Base-by-base conservation (phyloP, 2,113 vertebrate species). In the Cnemophilus loriae region DNA sequence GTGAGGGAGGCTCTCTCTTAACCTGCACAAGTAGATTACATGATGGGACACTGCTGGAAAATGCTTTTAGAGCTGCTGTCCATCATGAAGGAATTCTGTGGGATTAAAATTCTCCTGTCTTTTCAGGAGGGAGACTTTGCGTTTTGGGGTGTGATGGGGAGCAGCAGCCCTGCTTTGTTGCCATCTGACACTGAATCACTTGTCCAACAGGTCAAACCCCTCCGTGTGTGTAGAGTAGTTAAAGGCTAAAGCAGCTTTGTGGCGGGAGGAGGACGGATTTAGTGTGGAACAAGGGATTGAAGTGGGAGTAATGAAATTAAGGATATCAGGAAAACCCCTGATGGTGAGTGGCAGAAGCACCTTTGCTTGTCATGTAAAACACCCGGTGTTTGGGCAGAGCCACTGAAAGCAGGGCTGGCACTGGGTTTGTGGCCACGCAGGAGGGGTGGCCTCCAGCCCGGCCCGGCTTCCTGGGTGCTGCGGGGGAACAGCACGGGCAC, bases 341-440 rank as follows among this genome's bases (percentile, higher is more conserved):
- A 42, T 79, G 94, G 95, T 95, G 95, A 95, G 96, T 96, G 96
- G 63, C 94, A 84, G 95, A 20, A 97, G 82, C 90, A 80, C 87
- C 75, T 90, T 92, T 74, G 95, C 95, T 93, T 93, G 93, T 23
- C 3, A 2, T 90, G 18, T 23, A 2, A 83, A 83, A 32, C 89
- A 73, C 81, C 68, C 49, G 81, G 59, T 4, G 4, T 84, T 71
- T 39, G 90, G 77, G 89, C 89, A 78, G 75, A 87, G 90, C 52
- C 16, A 20, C 78, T 68, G 1, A 42, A 37, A 35, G 30, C 80
- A 69, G 70, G 10, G 2, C 17, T 63, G 74, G 63, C 50, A 57
- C 3, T 2, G 35, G 50, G 3, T 13, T 18, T 4, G 79, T 32
- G 46, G 52, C 53, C 56, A 18, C 41, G 0, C 7, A 1, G 5